Evolutionary conservation across 2,888 invertebrate genomes (phyloP).

Genomic region (Amblyteles armatorius): DNA sequence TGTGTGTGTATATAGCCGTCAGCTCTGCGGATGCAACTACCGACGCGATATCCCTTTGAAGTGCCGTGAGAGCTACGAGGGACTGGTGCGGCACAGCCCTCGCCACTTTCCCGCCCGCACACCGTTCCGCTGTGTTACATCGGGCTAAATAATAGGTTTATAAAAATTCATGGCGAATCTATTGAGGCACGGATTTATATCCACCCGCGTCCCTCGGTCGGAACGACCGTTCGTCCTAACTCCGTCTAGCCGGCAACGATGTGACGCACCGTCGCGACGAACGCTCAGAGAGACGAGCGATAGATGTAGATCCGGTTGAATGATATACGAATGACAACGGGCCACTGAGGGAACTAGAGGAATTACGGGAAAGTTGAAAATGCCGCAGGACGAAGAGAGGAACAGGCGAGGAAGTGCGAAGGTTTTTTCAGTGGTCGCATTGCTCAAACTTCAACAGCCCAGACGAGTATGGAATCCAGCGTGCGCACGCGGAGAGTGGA

Average conservation of each 20-base stretch:
- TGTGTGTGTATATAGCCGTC: conserved; percentile 58
- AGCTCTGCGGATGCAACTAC: conserved; percentile 69
- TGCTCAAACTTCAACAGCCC: conserved; percentile 74
- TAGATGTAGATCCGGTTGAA: conserved; percentile 19
- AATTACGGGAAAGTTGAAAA: conserved; percentile 70
- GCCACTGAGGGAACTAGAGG: conserved; percentile 56
- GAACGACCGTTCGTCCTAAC: conserved; percentile 49
- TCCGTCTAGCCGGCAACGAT: conserved; percentile 69
- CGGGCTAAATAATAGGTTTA: conserved; percentile 82
- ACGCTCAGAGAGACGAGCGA: conserved; percentile 53
- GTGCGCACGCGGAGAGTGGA: conserved; percentile 31
- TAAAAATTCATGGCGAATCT: conserved; percentile 81
- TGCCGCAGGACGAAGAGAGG: conserved; percentile 52
- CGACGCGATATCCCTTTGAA: conserved; percentile 80
- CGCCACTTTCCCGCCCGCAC: conserved; percentile 28
- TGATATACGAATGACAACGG: conserved; percentile 57
- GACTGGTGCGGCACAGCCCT: conserved; percentile 37
- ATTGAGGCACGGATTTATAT: conserved; percentile 74
- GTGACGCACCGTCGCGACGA: conserved; percentile 69
- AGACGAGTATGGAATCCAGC: conserved; percentile 69
- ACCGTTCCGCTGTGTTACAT: conserved; percentile 79
- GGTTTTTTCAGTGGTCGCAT: conserved; percentile 69
- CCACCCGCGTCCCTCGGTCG: conserved; percentile 56
- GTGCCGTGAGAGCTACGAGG: conserved; percentile 70
- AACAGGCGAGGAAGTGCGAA: conserved; percentile 23